Evolutionary conservation across 2,888 invertebrate genomes (phyloP).

Genomic region (Spilarctia lutea): DNA sequence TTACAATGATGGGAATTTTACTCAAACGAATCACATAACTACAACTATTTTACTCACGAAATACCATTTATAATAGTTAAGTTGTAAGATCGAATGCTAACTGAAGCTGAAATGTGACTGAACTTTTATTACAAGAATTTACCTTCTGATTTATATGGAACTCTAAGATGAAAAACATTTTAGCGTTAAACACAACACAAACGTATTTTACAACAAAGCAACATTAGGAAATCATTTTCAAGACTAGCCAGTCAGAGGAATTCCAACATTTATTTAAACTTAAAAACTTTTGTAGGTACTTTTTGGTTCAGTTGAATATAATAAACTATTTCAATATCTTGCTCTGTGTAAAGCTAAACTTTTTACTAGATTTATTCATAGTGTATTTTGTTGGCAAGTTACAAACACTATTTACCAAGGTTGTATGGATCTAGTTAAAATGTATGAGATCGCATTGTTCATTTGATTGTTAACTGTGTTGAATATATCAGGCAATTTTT

Average conservation of each 20-base stretch:
- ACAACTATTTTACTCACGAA: no score
- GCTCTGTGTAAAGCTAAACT: slow-evolving; percentile 28
- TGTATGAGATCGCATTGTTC: slow-evolving; percentile 72
- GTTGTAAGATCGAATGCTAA: no score
- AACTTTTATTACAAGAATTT: no score
- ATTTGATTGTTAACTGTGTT: slow-evolving; percentile 59
- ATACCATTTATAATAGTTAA: no score
- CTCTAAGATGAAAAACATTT: no score
- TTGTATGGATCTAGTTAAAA: slow-evolving; percentile 68
- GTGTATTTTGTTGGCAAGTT: slow-evolving; percentile 53
- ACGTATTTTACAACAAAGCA: no score
- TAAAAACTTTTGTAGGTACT: background rate
- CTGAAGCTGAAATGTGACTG: no score
- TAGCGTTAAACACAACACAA: no score
- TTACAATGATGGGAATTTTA: background rate
- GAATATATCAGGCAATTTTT: slow-evolving; percentile 52
- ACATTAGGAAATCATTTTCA: background rate
- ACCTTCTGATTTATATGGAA: no score
- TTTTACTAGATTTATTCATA: slow-evolving; percentile 28
- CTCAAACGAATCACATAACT: background rate
- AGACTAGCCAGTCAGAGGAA: background rate
- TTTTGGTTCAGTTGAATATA: background rate
- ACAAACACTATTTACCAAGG: slow-evolving; percentile 58
- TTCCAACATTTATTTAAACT: background rate
- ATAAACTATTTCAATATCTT: slow-evolving; percentile 6